Evolutionary conservation across 2,888 invertebrate genomes (phyloP).

Genomic region (Pilophorus perplexus): DNA sequence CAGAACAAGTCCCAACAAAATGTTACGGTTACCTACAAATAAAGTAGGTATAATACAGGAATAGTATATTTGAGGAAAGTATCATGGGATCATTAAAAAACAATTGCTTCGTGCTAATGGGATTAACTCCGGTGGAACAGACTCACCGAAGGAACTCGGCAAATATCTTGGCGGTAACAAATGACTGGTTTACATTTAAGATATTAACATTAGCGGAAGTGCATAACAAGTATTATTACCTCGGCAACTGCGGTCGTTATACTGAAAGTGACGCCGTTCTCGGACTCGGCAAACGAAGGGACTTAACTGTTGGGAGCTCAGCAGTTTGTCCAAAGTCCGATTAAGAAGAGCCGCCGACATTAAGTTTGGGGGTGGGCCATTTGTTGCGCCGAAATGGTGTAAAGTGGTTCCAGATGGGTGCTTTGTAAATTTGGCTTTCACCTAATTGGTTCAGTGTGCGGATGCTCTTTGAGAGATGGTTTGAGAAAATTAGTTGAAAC

Average conservation of each 20-base stretch:
- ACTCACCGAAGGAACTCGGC: constrained; percentile 1
- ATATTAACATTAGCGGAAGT: constrained; percentile 39
- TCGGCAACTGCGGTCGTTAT: constrained; percentile 8
- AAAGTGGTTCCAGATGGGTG: neutral
- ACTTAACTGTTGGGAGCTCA: too few relatives aligned
- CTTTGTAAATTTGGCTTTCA: neutral
- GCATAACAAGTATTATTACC: constrained; percentile 33
- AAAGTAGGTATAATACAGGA: too few relatives aligned
- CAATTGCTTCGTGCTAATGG: constrained; percentile 27
- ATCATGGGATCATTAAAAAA: too few relatives aligned
- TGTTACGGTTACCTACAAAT: too few relatives aligned
- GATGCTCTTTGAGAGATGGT: too few relatives aligned
- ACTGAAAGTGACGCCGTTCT: too few relatives aligned
- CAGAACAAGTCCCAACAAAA: too few relatives aligned
- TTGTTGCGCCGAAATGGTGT: neutral
- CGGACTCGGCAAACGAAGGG: too few relatives aligned
- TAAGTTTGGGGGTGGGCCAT: neutral
- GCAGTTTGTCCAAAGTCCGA: too few relatives aligned
- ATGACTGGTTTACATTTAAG: constrained; percentile 33
- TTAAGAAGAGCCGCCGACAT: neutral
- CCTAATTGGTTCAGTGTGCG: too few relatives aligned
- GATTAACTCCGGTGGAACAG: constrained; percentile 22
- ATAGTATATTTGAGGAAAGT: too few relatives aligned
- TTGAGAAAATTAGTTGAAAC: too few relatives aligned
- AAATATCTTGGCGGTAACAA: constrained; percentile 34